Evolutionary conservation across 2,113 vertebrate genomes (phyloP).

Genomic region (Taxidea taxus): DNA sequence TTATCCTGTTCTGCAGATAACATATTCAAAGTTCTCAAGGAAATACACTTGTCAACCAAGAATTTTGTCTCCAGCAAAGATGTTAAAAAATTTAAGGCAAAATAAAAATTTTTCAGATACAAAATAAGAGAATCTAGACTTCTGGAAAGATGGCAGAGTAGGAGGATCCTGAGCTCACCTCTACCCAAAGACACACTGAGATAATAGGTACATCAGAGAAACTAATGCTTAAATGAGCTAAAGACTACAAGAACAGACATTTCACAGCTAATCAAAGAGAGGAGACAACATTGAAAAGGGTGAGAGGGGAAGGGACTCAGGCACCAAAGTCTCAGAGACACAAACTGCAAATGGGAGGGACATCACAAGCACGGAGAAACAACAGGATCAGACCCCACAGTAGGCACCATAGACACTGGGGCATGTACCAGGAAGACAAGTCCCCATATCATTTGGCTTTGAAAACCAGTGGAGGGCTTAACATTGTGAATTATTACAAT

Average conservation of each 20-base stretch:
- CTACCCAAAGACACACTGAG: neutral
- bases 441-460: neutral
- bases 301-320: neutral
- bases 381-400: neutral
- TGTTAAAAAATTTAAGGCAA: neutral
- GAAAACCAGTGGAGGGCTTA: neutral
- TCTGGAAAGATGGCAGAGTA: neutral
- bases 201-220: neutral
- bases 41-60: neutral
- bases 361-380: neutral
- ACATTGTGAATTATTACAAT: neutral
- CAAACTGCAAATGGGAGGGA: neutral
- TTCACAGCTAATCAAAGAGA: neutral
- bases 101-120: neutral
- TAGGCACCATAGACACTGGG: neutral
- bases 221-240: neutral
- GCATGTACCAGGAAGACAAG: neutral
- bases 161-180: neutral
- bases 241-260: neutral
- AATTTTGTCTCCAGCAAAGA: neutral
- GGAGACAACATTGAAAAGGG: neutral
- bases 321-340: neutral
- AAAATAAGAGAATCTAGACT: neutral
- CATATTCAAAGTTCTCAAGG: neutral
- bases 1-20: no score